Evolutionary conservation across 2,888 invertebrate species (phyloP).

Genomic region (Meandrusa payeni): DNA sequence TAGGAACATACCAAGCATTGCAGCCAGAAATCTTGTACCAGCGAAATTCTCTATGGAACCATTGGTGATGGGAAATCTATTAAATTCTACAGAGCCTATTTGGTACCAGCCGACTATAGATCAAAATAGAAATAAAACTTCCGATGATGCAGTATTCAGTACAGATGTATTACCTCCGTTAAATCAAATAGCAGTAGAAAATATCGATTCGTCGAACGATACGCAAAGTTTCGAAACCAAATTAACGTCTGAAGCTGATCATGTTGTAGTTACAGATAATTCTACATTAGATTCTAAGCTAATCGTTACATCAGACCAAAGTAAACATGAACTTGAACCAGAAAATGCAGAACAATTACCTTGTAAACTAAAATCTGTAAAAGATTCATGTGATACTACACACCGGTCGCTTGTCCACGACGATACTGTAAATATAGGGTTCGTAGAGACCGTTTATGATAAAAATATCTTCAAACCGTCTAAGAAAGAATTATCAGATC

Average conservation of each 20-base stretch:
- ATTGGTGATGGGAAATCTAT: too few species aligned
- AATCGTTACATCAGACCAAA: too few species aligned
- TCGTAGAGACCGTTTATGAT: not conserved
- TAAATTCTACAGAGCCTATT: not conserved
- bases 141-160: too few species aligned
- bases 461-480: slow-evolving; percentile 5
- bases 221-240: not conserved
- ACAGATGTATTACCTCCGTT: too few species aligned
- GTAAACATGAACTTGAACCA: too few species aligned
- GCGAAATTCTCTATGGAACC: slow-evolving; percentile 6
- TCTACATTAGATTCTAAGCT: too few species aligned
- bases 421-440: not conserved
- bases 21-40: too few species aligned
- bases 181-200: too few species aligned
- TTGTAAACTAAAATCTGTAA: slow-evolving; percentile 4
- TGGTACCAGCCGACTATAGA: not conserved
- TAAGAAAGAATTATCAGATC: slow-evolving; percentile 2
- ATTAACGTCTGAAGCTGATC: too few species aligned
- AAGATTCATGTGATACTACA: not conserved
- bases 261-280: too few species aligned
- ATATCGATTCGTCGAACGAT: not conserved
- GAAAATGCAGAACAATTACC: not conserved
- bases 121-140: not conserved
- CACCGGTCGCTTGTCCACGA: not conserved
- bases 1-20: too few species aligned